These are phyloP conservation scores for Ylistrum balloti DNA, from an alignment of 1,140 invertebrate genomes.

Conservation along the genomic window DNA sequence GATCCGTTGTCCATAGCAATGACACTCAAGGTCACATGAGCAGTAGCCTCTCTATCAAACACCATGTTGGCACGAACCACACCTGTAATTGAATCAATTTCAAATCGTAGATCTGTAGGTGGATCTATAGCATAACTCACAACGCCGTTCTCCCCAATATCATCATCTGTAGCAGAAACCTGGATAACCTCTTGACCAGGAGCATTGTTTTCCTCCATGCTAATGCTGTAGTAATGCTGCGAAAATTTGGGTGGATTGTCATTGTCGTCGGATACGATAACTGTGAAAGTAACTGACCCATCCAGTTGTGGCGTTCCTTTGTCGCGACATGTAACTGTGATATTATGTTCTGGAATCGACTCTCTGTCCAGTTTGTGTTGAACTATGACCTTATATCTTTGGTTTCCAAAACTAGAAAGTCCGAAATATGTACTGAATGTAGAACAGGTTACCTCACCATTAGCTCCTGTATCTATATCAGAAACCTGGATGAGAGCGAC, in stretches of 20 bases:
- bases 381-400: slow-evolving; percentile 56
- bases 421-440: slow-evolving; percentile 58
- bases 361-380: slow-evolving; percentile 67
- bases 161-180: slow-evolving; percentile 66
- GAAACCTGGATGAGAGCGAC: slow-evolving; percentile 57
- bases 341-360: slow-evolving; percentile 50
- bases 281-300: slow-evolving; percentile 55
- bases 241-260: slow-evolving; percentile 70
- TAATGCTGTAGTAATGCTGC: slow-evolving; percentile 57
- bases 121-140: slow-evolving; percentile 63
- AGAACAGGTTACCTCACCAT: slow-evolving; percentile 57
- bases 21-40: slow-evolving; percentile 81
- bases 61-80: slow-evolving; percentile 55
- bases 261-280: slow-evolving; percentile 70
- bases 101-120: slow-evolving; percentile 59
- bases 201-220: slow-evolving; percentile 61
- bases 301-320: slow-evolving; percentile 66
- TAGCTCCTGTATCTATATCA: slow-evolving; percentile 58
- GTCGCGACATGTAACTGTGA: slow-evolving; percentile 67
- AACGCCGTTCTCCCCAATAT: slow-evolving; percentile 62
- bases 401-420: slow-evolving; percentile 49
- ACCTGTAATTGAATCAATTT: slow-evolving; percentile 63
- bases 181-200: slow-evolving; percentile 54
- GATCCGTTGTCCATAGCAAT: slow-evolving; percentile 79
- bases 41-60: slow-evolving; percentile 64